Evolutionary conservation across 2,113 vertebrate genomes (phyloP), one percentile per base, ranked within the genome.

Genomic region (Malaclemys terrapin): DNA sequence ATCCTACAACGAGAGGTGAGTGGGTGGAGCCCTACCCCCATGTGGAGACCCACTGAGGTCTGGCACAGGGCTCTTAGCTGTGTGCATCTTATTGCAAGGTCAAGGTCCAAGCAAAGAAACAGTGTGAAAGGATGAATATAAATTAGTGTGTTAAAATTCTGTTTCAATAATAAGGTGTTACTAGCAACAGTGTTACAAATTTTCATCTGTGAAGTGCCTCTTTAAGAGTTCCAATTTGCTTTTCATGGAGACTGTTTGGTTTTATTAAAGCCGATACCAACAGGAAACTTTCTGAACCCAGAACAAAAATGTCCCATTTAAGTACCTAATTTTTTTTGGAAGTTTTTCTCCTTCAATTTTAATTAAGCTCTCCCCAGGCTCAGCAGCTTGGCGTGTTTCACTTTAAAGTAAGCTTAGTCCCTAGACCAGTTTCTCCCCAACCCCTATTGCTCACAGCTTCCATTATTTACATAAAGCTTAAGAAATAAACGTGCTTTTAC

Each of bases 81-180:
- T 47, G 5, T 13, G 38, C 75, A 16, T 47, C 75, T 78, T 27
- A 78, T 47, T 78, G 45, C 24, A 78, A 47, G 75, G 47, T 47
- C 42, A 47, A 47, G 24, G 25, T 27, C 45, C 75, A 78, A 78
- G 75, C 75, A 78, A 78, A 78, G 75, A 25, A 45, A 47, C 94
- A 96, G 89, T 17, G 2, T 10, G 65, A 97, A 96, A 97, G 94
- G 90, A 79, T 25, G 11, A 0, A 31, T 38, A 93, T 92, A 96
- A 96, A 96, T 95, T 81, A n/a, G 92, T 94, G 95, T 94, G 85
- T 96, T 96, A 96, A 95, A 96, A 94, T 97, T 95, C 96, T 88
- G 85, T 96, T 95, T 94, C 96, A 97, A 97, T 95, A 97, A 96
- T 93, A 96, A 97, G 91, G 96, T 97, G 97, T 97, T 96, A 97